Percentiles rank a stretch among this genome's conserved stretches.
Conservation (phyloP, 2,888 invertebrate species). For the Serripes groenlandicus region DNA sequence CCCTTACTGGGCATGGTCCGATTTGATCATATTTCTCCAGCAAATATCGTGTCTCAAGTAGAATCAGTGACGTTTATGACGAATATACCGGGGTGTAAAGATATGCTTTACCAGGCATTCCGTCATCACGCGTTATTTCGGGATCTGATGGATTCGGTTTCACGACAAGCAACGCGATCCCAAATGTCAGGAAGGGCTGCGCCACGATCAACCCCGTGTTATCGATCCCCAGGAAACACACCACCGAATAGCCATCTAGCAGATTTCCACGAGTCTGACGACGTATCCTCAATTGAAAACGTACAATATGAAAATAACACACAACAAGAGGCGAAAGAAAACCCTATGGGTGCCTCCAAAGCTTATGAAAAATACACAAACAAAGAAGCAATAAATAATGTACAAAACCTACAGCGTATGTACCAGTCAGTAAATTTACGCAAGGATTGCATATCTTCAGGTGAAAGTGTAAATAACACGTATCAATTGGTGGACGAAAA, state of each 20-base stretch:
- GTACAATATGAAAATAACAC: no score
- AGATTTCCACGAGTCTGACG: not conserved
- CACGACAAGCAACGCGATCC: not conserved
- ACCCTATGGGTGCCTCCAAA: no score
- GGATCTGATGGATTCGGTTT: not conserved
- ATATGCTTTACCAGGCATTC: slow-evolving; percentile 73
- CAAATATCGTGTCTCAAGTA: slow-evolving; percentile 74
- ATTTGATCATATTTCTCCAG: slow-evolving; percentile 74
- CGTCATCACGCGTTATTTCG: slow-evolving; percentile 71
- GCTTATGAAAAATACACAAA: no score
- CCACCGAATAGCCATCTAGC: not conserved
- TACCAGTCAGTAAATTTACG: no score
- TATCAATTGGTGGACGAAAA: no score
- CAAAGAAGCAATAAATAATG: no score
- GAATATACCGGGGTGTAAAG: slow-evolving; percentile 69
- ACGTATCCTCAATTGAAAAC: no score
- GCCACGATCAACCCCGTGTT: slow-evolving; percentile 1
- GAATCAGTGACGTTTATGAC: slow-evolving; percentile 73
- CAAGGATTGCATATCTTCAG: no score
- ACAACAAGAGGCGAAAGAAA: no score
- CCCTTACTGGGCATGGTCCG: slow-evolving; percentile 73
- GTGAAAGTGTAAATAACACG: no score
- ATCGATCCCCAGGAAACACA: not conserved
- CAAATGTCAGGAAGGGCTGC: not conserved
- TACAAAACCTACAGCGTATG: no score